A percentile compares a stretch with the other conserved stretches of the same genome.
These are phyloP conservation scores for Belgica antarctica DNA, from an alignment of 2,888 invertebrate genomes.

Conservation along the genomic window DNA sequence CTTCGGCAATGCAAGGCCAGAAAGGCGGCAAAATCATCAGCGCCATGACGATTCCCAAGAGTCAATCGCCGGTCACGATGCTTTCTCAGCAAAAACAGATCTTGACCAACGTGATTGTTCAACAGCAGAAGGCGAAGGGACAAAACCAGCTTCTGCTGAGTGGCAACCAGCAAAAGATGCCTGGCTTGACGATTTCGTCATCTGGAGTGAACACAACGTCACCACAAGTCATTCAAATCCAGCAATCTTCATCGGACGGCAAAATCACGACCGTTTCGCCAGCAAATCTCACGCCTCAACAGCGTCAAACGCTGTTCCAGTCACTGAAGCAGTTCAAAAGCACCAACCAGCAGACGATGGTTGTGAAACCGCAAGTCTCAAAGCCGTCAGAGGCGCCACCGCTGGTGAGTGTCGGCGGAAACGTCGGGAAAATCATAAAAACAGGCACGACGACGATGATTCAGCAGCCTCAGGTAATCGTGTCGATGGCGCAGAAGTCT, in stretches of 20 bases:
- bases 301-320: conserved; percentile 52
- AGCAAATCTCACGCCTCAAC: conserved; percentile 51
- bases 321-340: conserved; percentile 50
- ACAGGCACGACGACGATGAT: conserved; percentile 8
- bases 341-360: conserved; percentile 28
- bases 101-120: conserved; percentile 49
- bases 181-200: conserved; percentile 10
- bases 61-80: conserved; percentile 21
- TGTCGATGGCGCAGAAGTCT: neutral
- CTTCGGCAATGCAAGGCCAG: neutral
- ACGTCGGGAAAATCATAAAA: conserved; percentile 26
- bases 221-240: conserved; percentile 48
- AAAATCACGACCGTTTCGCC: conserved; percentile 51
- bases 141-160: neutral
- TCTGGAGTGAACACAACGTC: neutral
- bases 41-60: neutral
- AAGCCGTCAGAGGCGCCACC: neutral
- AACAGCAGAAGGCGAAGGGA: conserved; percentile 45
- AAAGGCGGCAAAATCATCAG: conserved; percentile 31
- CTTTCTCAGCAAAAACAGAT: conserved; percentile 52
- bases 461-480: conserved; percentile 15
- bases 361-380: conserved; percentile 29
- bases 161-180: conserved; percentile 15
- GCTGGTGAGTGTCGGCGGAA: conserved; percentile 28
- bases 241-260: conserved; percentile 44